These are phyloP conservation scores for Alexandromys fortis DNA, from an alignment of 2,113 vertebrate species.

Conservation along the genomic window DNA sequence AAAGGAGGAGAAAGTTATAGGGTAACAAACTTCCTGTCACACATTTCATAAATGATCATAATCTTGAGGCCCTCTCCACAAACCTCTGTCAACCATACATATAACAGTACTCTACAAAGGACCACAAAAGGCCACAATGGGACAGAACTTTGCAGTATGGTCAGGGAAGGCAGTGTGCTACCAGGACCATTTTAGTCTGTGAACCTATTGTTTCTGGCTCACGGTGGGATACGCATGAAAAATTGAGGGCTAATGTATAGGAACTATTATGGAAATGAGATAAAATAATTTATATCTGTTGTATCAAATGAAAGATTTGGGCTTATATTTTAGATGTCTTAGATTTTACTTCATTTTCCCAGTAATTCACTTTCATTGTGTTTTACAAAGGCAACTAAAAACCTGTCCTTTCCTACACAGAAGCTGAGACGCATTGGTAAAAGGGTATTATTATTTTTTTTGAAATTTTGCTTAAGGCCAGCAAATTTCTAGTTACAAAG, in stretches of 20 bases:
- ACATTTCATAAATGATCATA: background rate
- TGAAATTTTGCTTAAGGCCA: conserved; percentile 29
- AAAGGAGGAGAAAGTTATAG: background rate
- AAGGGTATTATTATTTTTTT: conserved; percentile 26
- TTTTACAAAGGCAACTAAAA: conserved; percentile 46
- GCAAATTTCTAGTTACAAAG: conserved; percentile 51
- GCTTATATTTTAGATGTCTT: conserved; percentile 40
- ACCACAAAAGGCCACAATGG: background rate
- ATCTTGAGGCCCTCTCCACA: background rate
- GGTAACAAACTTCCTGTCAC: background rate
- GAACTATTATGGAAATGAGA: conserved; percentile 29
- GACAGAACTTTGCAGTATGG: background rate
- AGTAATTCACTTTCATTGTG: conserved; percentile 58
- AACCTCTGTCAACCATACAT: background rate
- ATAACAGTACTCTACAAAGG: background rate
- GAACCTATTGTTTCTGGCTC: background rate
- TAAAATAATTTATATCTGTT: conserved; percentile 58
- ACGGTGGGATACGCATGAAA: conserved; percentile 26
- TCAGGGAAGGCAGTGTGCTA: background rate
- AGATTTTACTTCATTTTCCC: conserved; percentile 60
- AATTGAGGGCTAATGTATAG: conserved; percentile 22
- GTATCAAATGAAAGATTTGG: conserved; percentile 32
- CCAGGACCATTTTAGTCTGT: background rate
- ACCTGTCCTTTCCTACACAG: background rate
- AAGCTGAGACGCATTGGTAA: conserved; percentile 34